Percentiles rank a stretch among this genome's conserved stretches.
Conservation (phyloP, 1,140 invertebrate genomes). For the Prorops nasuta region DNA sequence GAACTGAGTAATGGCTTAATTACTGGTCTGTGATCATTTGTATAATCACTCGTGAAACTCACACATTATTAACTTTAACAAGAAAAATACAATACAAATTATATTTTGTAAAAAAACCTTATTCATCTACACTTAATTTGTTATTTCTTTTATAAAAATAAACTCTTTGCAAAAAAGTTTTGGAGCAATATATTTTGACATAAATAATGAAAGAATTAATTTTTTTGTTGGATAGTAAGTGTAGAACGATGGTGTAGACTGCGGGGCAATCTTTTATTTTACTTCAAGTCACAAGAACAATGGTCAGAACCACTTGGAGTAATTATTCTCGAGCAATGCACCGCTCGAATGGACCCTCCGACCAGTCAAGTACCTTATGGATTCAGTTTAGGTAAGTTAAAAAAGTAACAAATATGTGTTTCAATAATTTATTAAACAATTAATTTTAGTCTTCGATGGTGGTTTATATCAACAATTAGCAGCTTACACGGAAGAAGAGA, state of each 20-base stretch:
- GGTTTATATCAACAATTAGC: slow-evolving; percentile 77
- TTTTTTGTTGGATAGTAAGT: slow-evolving; percentile 64
- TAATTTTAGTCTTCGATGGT: slow-evolving; percentile 77
- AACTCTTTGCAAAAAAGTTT: too few relatives aligned
- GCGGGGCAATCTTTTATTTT: slow-evolving; percentile 90
- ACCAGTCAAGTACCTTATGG: slow-evolving; percentile 51
- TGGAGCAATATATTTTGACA: too few relatives aligned
- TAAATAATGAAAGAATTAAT: too few relatives aligned
- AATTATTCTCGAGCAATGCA: slow-evolving; percentile 83
- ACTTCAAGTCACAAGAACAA: slow-evolving; percentile 86
- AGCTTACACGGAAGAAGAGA: slow-evolving; percentile 75
- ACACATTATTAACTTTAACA: too few relatives aligned
- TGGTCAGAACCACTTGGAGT: slow-evolving; percentile 86
- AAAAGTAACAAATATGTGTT: slow-evolving; percentile 5
- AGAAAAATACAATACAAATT: too few relatives aligned
- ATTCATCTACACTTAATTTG: too few relatives aligned
- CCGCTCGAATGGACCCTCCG: slow-evolving; percentile 68
- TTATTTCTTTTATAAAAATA: too few relatives aligned
- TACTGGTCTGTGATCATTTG: too few relatives aligned
- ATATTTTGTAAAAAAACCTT: too few relatives aligned
- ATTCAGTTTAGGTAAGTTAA: slow-evolving; percentile 52
- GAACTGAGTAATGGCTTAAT: too few relatives aligned
- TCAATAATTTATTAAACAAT: slow-evolving; percentile 9
- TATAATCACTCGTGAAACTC: too few relatives aligned
- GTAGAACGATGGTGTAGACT: slow-evolving; percentile 87